These are phyloP conservation scores for Cavia aperea DNA, from an alignment of 2,113 vertebrate species.

Conservation along the genomic window DNA sequence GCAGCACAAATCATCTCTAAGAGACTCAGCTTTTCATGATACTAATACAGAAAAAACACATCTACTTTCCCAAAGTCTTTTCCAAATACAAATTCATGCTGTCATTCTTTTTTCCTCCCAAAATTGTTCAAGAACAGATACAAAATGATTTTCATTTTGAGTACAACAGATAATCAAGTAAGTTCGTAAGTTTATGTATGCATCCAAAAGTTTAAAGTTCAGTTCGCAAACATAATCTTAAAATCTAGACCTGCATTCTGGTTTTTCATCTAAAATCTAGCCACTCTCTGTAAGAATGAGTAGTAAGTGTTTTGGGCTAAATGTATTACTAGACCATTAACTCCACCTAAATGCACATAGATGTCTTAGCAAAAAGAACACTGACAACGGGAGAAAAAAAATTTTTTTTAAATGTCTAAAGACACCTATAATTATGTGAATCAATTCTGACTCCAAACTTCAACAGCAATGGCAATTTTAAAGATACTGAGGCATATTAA, in stretches of 20 bases:
- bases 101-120: constrained; percentile 1
- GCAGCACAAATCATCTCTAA: constrained; percentile 3
- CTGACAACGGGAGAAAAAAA: neutral
- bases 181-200: neutral
- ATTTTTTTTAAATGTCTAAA: neutral
- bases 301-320: neutral
- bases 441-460: constrained; percentile 21
- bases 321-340: neutral
- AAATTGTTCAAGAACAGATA: constrained; percentile 33
- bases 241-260: neutral
- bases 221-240: constrained; percentile 20
- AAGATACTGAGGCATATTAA: constrained; percentile 44
- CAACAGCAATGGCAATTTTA: constrained; percentile 38
- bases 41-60: neutral
- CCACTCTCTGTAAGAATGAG: constrained; percentile 27
- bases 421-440: constrained; percentile 44
- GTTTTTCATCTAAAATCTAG: constrained; percentile 34
- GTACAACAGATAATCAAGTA: neutral
- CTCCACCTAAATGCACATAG: neutral
- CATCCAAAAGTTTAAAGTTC: constrained; percentile 32
- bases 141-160: constrained; percentile 17
- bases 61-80: neutral
- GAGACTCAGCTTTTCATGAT: neutral
- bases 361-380: neutral
- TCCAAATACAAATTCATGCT: neutral